These are phyloP conservation scores for Coturnix japonica DNA, from an alignment of 2,113 vertebrate species.

Conservation along the genomic window DNA sequence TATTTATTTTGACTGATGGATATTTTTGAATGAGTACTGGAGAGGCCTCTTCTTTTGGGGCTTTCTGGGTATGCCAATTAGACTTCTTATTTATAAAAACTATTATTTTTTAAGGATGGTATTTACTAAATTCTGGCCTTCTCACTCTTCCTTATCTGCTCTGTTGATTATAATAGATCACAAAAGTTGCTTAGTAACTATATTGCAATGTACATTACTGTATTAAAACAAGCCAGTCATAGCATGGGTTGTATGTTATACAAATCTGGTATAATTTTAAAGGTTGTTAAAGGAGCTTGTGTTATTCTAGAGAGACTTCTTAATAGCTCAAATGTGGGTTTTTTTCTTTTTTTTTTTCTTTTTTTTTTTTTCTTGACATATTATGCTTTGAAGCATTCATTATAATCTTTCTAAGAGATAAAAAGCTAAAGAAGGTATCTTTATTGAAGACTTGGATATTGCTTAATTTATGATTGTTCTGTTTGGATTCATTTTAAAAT, in stretches of 20 bases:
- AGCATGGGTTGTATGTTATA: background rate
- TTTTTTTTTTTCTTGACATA: no score
- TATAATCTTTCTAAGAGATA: background rate
- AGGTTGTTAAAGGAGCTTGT: background rate
- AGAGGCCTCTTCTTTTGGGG: background rate
- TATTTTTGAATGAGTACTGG: background rate
- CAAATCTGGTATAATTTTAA: background rate
- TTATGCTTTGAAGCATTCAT: background rate
- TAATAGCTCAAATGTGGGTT: background rate
- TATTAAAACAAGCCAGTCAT: background rate
- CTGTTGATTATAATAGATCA: background rate
- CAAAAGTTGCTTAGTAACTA: background rate
- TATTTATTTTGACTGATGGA: background rate
- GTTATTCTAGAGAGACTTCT: background rate
- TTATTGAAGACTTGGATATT: conserved; percentile 38
- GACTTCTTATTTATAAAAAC: background rate
- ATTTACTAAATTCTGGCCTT: background rate
- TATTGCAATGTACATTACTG: background rate
- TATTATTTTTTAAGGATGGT: background rate
- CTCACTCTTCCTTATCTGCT: background rate
- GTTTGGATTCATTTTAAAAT: conserved; percentile 76
- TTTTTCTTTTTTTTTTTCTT: background rate
- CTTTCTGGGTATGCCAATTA: background rate
- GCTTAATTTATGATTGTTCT: conserved; percentile 68
- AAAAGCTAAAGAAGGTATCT: background rate